Evolutionary conservation across 2,888 invertebrate species (phyloP).

Genomic region (Criorhina ranunculi): DNA sequence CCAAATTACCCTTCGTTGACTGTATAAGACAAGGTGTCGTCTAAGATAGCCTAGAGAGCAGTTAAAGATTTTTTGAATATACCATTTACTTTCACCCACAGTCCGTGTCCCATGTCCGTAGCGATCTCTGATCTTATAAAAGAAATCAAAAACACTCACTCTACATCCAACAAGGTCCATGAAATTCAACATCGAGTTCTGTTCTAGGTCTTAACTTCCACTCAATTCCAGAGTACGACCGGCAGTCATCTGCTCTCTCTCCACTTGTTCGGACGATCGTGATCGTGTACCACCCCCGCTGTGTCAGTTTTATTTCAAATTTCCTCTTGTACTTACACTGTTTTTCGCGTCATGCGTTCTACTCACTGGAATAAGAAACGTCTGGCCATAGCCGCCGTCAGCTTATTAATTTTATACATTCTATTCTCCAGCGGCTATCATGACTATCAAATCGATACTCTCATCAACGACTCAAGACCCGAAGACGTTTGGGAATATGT

Average conservation of each 20-base stretch:
- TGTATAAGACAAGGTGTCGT: too few relatives aligned
- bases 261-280: conserved; percentile 28
- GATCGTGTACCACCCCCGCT: neutral
- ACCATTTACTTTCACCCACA: neutral
- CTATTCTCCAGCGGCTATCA: conserved; percentile 82
- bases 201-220: conserved; percentile 5
- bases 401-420: conserved; percentile 78
- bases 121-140: neutral
- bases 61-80: neutral
- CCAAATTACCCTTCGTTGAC: too few relatives aligned
- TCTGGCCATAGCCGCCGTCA: conserved; percentile 24
- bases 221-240: conserved; percentile 11
- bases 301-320: neutral
- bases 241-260: conserved; percentile 42
- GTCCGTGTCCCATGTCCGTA: neutral
- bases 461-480: conserved; percentile 86
- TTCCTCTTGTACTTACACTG: neutral
- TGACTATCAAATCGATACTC: conserved; percentile 85
- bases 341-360: conserved; percentile 42
- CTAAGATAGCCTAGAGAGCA: too few relatives aligned
- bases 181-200: neutral
- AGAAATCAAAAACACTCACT: neutral
- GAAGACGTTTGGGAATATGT: conserved; percentile 89
- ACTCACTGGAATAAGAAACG: conserved; percentile 63
- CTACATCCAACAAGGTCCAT: neutral